Evolutionary conservation across 2,888 invertebrate genomes (phyloP).

Genomic region (Drosophila siamana): DNA sequence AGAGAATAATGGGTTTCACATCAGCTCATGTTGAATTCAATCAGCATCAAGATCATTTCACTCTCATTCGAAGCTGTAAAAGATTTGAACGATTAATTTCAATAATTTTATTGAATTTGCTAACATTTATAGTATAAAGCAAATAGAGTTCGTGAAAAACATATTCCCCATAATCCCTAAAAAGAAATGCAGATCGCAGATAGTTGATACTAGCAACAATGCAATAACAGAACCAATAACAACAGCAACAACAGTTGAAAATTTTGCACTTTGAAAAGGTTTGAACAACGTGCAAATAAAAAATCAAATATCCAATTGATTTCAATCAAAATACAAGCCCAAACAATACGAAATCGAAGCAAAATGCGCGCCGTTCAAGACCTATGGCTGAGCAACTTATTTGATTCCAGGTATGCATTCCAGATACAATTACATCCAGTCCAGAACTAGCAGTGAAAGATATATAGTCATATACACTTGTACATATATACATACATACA

Average conservation of each 20-base stretch:
- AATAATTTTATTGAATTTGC: no score
- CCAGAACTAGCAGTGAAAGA: not conserved
- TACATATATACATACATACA: not conserved
- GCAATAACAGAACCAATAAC: not conserved
- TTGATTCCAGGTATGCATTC: constrained; percentile 78
- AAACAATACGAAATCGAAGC: constrained; percentile 26
- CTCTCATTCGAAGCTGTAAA: no score
- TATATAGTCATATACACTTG: not conserved
- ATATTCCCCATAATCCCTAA: not conserved
- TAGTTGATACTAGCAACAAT: not conserved
- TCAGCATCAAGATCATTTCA: no score
- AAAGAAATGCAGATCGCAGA: not conserved
- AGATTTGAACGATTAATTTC: no score
- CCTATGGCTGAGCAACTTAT: constrained; percentile 73
- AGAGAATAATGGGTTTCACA: not conserved
- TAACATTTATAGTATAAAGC: no score
- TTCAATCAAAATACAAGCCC: constrained; percentile 48
- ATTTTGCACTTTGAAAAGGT: constrained; percentile 22
- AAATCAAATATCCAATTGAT: constrained; percentile 54
- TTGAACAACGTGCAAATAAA: constrained; percentile 34
- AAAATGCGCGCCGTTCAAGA: constrained; percentile 79
- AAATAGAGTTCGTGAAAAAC: not conserved
- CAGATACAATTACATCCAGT: constrained; percentile 10
- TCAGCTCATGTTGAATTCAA: not conserved
- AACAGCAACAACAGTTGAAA: constrained; percentile 2